Conservation (phyloP, 2,888 invertebrate genomes). For the Phaedon cochleariae region DNA sequence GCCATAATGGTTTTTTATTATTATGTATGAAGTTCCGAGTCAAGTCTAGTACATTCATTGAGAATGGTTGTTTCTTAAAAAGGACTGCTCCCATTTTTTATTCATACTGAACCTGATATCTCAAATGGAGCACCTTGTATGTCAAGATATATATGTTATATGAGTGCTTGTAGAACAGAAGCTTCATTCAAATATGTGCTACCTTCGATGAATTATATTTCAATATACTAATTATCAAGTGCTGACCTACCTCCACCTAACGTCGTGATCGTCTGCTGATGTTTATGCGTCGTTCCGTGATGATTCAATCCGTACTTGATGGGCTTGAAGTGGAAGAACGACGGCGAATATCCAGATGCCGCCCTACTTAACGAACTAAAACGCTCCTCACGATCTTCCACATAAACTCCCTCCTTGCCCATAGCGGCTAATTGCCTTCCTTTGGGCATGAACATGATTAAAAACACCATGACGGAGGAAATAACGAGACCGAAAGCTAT, state of each 20-base stretch:
- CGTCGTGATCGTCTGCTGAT: constrained; percentile 56
- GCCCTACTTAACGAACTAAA: constrained; percentile 81
- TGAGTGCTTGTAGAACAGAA: no score
- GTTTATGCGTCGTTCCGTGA: constrained; percentile 48
- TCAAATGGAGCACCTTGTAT: no score
- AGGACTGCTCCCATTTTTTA: no score
- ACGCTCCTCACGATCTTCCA: constrained; percentile 83
- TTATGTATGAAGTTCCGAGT: no score
- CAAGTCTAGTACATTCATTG: no score
- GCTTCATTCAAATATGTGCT: no score
- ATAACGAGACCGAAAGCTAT: constrained; percentile 89
- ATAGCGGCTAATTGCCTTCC: constrained; percentile 91
- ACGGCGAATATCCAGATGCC: constrained; percentile 87
- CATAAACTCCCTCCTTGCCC: constrained; percentile 87
- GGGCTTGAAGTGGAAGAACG: constrained; percentile 93
- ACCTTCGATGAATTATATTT: no score
- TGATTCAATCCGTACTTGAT: constrained; percentile 72
- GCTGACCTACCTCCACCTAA: constrained; percentile 53
- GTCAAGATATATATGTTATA: no score
- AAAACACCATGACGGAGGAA: constrained; percentile 85
- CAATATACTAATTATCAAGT: not conserved
- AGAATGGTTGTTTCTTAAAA: no score
- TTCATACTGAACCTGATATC: no score
- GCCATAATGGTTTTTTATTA: no score
- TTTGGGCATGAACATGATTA: constrained; percentile 94